Percentiles rank a stretch among this genome's conserved stretches.
These are phyloP conservation scores for Condylura cristata DNA, from an alignment of 2,113 vertebrate species.

Conservation along the genomic window DNA sequence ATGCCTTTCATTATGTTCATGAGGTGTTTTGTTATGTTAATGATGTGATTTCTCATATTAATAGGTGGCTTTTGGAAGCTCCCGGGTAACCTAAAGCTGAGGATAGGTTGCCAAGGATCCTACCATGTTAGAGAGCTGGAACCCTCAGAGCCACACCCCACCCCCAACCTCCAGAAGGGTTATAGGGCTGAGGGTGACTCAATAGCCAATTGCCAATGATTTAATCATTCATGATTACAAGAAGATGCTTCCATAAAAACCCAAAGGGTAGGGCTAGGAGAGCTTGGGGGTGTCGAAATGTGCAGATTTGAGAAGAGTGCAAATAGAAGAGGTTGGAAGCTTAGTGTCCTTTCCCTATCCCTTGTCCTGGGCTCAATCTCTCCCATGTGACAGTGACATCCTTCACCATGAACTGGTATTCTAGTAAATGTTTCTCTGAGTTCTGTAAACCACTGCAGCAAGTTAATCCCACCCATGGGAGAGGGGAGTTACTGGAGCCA, in stretches of 20 bases:
- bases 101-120: background rate
- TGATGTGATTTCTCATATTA: too few relatives aligned
- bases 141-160: background rate
- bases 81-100: background rate
- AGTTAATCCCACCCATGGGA: background rate
- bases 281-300: background rate
- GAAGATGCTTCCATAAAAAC: background rate
- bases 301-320: background rate
- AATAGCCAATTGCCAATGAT: background rate
- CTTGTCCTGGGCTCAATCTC: background rate
- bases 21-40: too few relatives aligned
- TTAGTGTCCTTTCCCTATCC: background rate
- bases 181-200: background rate
- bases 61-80: background rate
- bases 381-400: background rate
- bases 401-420: background rate
- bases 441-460: background rate
- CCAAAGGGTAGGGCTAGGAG: background rate
- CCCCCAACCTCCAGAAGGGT: background rate
- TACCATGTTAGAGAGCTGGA: background rate
- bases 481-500: background rate
- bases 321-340: background rate
- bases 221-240: background rate
- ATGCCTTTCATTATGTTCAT: background rate
- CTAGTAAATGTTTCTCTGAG: background rate